Evolutionary conservation across 92 coral and sea anemone genomes (phyloP), one percentile per base, ranked within the genome.

Genomic region (Epizoanthus fatuus): DNA sequence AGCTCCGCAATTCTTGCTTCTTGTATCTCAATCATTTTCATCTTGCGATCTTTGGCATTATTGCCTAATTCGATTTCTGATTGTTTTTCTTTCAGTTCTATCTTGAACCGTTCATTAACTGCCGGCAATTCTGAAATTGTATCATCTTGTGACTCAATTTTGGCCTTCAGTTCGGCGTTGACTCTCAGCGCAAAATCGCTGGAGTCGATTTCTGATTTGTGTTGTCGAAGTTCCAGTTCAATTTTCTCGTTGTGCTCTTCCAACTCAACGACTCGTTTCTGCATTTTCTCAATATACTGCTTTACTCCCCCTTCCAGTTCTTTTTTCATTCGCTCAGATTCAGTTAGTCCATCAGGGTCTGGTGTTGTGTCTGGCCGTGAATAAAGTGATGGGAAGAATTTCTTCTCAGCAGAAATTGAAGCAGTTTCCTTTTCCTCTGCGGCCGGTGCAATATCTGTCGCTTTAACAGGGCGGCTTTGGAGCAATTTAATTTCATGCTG

Each of bases 171-270:
- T 59, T 77, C 82, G 2, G 82, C 82, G 56, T 77, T 77, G 1
- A 77, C 51, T 77, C 70, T 42, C 71, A 60, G 63, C 2, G 82
- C 82, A 12, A 59, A 77, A 62, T 60, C 82, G 20, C 82, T 77
- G 7, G 82, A 77, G 57, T 77, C 82, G 49, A 77, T 77, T 77
- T 77, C 82, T n/a, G 82, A 64, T n/a, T 77, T 77, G 69, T 42
- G 69, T 44, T 77, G 69, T 60, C 70, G 82, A 60, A 77, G 82
- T 25, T 77, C 82, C 14, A 32, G 11, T 42, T 77, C 56, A 6
- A 60, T 64, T 60, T 77, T 77, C 57, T 77, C 82, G 63, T 77
- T 77, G 56, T 39, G 47, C 54, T 77, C 82, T 77, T 77, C 82
- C 25, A 77, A 56, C 45, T 77, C 82, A 38, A 10, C 54, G 58